A percentile compares a stretch with the other conserved stretches of the same genome.
Evolutionary conservation across 2,113 vertebrate species (phyloP).

Genomic region (Atlantisia rogersi): DNA sequence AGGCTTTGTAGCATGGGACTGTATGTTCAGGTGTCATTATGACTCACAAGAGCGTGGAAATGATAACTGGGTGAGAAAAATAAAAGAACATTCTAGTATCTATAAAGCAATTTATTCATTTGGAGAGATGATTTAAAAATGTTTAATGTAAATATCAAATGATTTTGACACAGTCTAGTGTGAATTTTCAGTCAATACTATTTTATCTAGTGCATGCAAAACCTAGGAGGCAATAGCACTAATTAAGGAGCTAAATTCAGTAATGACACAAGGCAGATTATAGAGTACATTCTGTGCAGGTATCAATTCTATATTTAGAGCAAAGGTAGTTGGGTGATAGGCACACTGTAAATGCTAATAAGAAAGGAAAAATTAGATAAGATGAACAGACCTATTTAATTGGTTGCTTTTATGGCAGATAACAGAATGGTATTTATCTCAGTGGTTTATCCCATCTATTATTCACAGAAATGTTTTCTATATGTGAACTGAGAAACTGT

Average conservation of each 20-base stretch:
- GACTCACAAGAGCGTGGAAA: not conserved
- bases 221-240: slow-evolving; percentile 1
- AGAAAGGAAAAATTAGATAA: slow-evolving; percentile 23
- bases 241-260: slow-evolving; percentile 60
- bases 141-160: not conserved
- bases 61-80: not conserved
- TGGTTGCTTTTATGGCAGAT: not conserved
- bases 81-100: not conserved
- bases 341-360: slow-evolving; percentile 16
- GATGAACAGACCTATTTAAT: not conserved
- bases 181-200: slow-evolving; percentile 25
- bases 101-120: not conserved
- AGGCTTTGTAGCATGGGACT: not conserved
- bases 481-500: not conserved
- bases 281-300: slow-evolving; percentile 48
- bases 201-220: slow-evolving; percentile 26
- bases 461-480: not conserved
- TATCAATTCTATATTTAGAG: slow-evolving; percentile 61
- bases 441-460: not conserved
- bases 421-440: not conserved
- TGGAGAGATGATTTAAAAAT: not conserved
- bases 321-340: slow-evolving; percentile 6
- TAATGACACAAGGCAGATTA: slow-evolving; percentile 22
- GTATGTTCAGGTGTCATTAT: not conserved
- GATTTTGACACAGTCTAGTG: not conserved